These are phyloP conservation scores for Mergus octosetaceus DNA, from an alignment of 2,797 vertebrate genomes.

Conservation along the genomic window DNA sequence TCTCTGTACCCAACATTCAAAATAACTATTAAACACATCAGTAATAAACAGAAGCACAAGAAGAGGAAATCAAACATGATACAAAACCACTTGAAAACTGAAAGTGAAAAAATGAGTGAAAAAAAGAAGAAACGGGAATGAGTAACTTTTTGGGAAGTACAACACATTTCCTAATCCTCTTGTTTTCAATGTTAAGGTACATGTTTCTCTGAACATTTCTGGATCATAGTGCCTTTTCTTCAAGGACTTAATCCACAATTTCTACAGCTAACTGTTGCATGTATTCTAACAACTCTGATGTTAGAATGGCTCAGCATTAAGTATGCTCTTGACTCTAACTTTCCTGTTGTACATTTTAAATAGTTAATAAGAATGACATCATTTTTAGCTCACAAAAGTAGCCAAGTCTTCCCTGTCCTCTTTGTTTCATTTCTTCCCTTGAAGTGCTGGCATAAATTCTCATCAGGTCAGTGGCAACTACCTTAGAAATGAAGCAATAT, in stretches of 20 bases:
- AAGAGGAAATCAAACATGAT: background rate
- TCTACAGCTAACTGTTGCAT: background rate
- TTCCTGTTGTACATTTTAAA: background rate
- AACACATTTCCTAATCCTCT: background rate
- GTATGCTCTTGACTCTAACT: background rate
- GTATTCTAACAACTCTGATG: background rate
- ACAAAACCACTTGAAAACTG: background rate
- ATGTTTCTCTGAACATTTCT: background rate
- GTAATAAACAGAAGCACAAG: background rate
- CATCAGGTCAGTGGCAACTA: background rate
- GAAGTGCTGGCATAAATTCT: background rate
- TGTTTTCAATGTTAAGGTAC: background rate
- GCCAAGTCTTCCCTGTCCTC: background rate
- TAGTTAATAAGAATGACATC: background rate
- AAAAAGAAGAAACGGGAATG: background rate
- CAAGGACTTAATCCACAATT: background rate
- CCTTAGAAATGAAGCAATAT: background rate
- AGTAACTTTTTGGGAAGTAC: background rate
- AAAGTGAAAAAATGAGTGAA: background rate
- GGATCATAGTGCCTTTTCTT: background rate
- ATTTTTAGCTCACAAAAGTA: background rate
- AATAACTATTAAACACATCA: background rate
- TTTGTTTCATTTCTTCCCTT: background rate
- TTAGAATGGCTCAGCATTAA: background rate
- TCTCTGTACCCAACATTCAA: background rate